Base-by-base conservation (phyloP, 2,113 vertebrate genomes). In the Setophaga kirtlandii region DNA sequence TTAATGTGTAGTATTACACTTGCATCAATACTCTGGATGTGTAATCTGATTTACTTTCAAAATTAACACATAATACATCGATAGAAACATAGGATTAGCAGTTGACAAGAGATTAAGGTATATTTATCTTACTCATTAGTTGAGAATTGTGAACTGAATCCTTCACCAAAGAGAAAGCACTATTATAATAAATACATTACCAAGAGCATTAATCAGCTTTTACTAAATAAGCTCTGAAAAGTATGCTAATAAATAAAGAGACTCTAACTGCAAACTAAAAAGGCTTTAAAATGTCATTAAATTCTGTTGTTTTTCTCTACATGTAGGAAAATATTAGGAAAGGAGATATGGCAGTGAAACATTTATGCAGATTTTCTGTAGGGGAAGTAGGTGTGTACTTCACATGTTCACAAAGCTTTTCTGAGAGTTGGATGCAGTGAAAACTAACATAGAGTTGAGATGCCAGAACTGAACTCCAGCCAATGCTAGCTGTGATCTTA, bases 61-160 rank as follows among this genome's bases (percentile, higher is more conserved):
- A 93, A 76, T 76, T 78, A 93, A 41, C 17, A 21, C 65, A 30
- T 74, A 86, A 74, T 87, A 31, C 42, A 12, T 60, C 85, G 74
- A 90, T 64, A 83, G 33, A 94, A 96, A 84, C 73, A 82, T 13
- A 87, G 53, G 37, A 84, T 94, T 94, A 94, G 73, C 39, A 79
- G 53, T 33, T 77, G 58, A 93, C 78, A 91, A 89, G 62, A 76
- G 53, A 95, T 93, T 87, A 96, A 44, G 62, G 41, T 58, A 46
- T 78, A 85, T 89, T 95, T 93, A 17, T 85, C 21, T 37, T 46
- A 35, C 31, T 89, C n/a, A 83, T 95, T 78, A 91, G 37, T 35
- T 93, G 37, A 37, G 63, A 91, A 69, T 46, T 68, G 30, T 83
- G 63, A 95, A 73, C 58, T 76, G 74, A 93, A 89, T 93, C 55